These are phyloP conservation scores for Glaucidium brasilianum DNA, from an alignment of 2,113 vertebrate genomes.

Conservation along the genomic window DNA sequence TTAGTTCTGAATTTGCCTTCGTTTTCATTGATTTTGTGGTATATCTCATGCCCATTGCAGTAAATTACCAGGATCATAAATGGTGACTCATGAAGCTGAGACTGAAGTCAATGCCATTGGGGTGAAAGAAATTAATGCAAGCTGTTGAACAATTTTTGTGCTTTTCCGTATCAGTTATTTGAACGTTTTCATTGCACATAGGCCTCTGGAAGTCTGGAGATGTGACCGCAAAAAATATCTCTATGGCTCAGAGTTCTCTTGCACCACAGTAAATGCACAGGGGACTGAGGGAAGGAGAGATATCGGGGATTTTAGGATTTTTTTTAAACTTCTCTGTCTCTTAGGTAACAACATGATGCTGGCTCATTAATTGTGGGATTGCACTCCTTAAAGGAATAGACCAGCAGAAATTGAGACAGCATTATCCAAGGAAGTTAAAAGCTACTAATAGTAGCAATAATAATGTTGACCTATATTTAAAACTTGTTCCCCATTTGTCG, in stretches of 20 bases:
- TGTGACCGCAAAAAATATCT: background rate
- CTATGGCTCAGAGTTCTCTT: background rate
- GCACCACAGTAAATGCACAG: background rate
- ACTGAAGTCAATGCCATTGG: slow-evolving; percentile 19
- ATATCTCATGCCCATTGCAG: slow-evolving; percentile 33
- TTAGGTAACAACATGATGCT: background rate
- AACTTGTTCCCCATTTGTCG: background rate
- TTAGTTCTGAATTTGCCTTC: slow-evolving; percentile 48
- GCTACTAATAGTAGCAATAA: background rate
- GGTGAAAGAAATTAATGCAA: slow-evolving; percentile 35
- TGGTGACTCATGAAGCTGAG: slow-evolving; percentile 35
- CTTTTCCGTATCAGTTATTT: background rate
- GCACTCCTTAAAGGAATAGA: background rate
- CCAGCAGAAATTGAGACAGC: background rate
- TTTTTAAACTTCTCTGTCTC: background rate
- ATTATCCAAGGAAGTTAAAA: background rate
- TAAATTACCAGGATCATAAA: slow-evolving; percentile 55
- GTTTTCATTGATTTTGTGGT: slow-evolving; percentile 60
- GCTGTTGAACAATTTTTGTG: background rate
- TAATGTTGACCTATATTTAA: background rate
- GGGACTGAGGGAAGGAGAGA: background rate
- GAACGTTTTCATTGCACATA: background rate
- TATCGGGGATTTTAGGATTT: accelerated
- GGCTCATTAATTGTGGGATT: background rate
- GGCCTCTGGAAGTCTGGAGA: background rate